Evolutionary conservation across 2,797 vertebrate genomes (phyloP), one percentile per base, ranked within the genome.

Genomic region (Sandelia bainsii): DNA sequence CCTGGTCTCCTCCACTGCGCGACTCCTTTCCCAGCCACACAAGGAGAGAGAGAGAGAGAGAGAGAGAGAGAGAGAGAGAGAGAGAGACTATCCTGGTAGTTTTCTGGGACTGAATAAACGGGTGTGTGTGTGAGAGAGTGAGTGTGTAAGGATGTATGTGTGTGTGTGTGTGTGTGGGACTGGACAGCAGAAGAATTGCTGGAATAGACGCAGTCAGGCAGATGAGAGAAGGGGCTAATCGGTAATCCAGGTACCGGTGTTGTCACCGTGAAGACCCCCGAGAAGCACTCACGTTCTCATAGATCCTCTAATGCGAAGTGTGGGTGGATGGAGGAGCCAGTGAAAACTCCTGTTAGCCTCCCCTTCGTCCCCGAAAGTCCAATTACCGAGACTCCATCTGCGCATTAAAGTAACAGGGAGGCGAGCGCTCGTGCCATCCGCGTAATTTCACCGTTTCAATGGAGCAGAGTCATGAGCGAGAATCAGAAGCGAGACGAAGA

Each of bases 211-310:
- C 32, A 61, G 61, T 60, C 29, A 64, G 58, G 44, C 27, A 57
- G 27, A 12, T 3, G 6, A 5, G 8, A 37, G 46, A 46, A 1
- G 29, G 58, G 64, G 39, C 14, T 20, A 69, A 25, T 20, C 22
- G 63, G 58, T 23, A 27, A 77, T 86, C 77, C 84, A 72, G 82
- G 64, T 80, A 65, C 71, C 62, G 73, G 71, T 82, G 77, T 57
- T 79, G 56, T 78, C 59, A 34, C 53, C 22, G 32, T 1, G 77
- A 51, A 57, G 34, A 61, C 23, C 60, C 63, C 62, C 25, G n/a
- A 29, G 19, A 40, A 40, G 45, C 67, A 23, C 62, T 66, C 78
- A 64, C 40, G 56, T 11, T 32, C 51, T 19, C 53, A 45, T 19
- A 67, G 37, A 81, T 80, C 76, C 71, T 45, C 37, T 34, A 20